Percentiles rank a stretch among this genome's conserved stretches.
These are phyloP conservation scores for Diploptera punctata DNA, from an alignment of 2,888 invertebrate genomes.

Conservation along the genomic window DNA sequence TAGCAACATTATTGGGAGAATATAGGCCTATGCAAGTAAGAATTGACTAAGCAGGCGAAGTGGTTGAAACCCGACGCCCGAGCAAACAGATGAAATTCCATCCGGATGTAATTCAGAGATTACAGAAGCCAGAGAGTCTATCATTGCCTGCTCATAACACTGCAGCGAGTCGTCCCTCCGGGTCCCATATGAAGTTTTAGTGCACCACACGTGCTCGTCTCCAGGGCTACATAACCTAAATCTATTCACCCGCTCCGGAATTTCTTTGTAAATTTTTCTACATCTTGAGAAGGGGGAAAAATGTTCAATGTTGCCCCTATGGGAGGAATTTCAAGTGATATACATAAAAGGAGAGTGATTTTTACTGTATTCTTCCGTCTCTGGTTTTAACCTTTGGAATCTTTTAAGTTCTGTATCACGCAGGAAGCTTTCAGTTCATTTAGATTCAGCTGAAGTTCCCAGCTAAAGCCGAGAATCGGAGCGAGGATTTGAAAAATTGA, in stretches of 20 bases:
- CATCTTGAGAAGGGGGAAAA: constrained; percentile 41
- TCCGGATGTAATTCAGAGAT: constrained; percentile 8
- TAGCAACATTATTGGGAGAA: no score
- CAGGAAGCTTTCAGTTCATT: no score
- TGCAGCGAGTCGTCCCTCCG: constrained; percentile 3
- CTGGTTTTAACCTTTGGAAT: neutral
- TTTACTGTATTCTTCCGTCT: constrained; percentile 51
- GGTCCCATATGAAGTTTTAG: neutral
- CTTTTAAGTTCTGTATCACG: neutral
- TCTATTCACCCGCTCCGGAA: constrained; percentile 19
- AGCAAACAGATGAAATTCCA: neutral
- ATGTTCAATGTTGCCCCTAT: constrained; percentile 48
- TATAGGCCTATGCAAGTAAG: no score
- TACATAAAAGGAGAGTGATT: constrained; percentile 56
- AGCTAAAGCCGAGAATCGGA: neutral
- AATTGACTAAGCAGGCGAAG: no score
- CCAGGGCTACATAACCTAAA: constrained; percentile 56
- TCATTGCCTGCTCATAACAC: constrained; percentile 17
- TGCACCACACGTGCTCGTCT: constrained; percentile 45
- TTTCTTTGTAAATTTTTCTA: constrained; percentile 30
- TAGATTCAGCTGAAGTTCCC: neutral
- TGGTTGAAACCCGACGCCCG: no score
- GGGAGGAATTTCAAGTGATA: constrained; percentile 43
- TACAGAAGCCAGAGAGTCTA: constrained; percentile 35
- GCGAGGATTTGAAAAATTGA: neutral